phyloP scores from a whole-genome alignment of 1,140 invertebrate species.

The Helicorthomorpha holstii region DNA sequence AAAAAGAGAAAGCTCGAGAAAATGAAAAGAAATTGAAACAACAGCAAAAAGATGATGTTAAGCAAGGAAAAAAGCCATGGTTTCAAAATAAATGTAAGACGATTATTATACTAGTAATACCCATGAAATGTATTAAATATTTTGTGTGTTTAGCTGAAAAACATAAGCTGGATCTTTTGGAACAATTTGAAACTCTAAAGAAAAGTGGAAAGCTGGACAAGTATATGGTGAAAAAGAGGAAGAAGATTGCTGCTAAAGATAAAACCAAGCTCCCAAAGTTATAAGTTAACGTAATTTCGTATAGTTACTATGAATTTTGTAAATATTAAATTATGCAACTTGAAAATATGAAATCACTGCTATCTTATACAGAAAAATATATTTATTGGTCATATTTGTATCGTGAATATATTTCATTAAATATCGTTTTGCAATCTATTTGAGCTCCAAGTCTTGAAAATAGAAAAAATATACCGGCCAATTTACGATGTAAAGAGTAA shows the following conservation, averaged over 20 bases:
- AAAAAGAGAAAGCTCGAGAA: neutral
- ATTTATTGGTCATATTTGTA: constrained; percentile 11
- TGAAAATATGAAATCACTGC: too few species aligned
- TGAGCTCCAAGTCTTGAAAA: constrained; percentile 77
- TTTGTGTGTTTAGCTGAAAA: neutral
- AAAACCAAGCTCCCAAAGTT: too few species aligned
- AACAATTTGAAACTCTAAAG: neutral
- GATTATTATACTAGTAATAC: neutral
- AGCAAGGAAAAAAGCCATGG: neutral
- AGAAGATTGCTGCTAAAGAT: too few species aligned
- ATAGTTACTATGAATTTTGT: too few species aligned
- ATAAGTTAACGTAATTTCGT: too few species aligned
- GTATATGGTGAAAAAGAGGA: neutral
- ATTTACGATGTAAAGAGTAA: constrained; percentile 93
- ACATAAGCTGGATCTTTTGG: neutral
- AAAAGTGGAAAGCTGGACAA: neutral
- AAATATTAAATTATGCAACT: too few species aligned
- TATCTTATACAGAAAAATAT: too few species aligned
- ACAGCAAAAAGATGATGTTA: neutral
- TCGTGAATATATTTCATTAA: constrained; percentile 44
- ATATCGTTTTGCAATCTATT: constrained; percentile 71
- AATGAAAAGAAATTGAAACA: neutral
- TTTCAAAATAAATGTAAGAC: neutral
- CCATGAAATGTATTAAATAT: neutral
- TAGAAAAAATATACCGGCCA: constrained; percentile 90